Conservation (phyloP, 1,140 invertebrate genomes). For the Mesaphorura yosii region DNA sequence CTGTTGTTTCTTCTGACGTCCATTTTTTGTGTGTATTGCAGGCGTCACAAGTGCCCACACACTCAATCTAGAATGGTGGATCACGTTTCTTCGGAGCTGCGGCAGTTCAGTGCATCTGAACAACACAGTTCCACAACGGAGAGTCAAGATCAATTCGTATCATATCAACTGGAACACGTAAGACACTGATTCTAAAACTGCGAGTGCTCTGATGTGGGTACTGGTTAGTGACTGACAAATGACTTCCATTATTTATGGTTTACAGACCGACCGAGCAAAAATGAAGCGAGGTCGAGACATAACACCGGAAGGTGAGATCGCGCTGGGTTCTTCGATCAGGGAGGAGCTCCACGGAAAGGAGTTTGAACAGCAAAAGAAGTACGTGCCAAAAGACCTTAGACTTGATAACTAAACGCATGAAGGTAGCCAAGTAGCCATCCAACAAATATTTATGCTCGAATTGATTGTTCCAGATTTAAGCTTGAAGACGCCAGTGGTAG, state of each 20-base stretch:
- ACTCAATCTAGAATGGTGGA: constrained; percentile 29
- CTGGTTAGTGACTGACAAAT: not conserved
- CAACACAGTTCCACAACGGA: constrained; percentile 20
- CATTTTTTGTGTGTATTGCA: too few relatives aligned
- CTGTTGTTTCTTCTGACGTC: too few relatives aligned
- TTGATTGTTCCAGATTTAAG: constrained; percentile 16
- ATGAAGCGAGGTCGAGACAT: constrained; percentile 29
- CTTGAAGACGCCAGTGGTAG: constrained; percentile 3
- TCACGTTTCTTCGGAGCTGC: constrained; percentile 21
- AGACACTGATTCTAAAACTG: not conserved
- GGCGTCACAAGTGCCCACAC: constrained; percentile 42
- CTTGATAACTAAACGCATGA: too few relatives aligned
- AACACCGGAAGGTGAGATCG: constrained; percentile 40
- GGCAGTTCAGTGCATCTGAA: constrained; percentile 4
- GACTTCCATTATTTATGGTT: constrained; percentile 2
- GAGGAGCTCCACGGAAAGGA: constrained; percentile 54
- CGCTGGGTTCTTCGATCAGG: constrained; percentile 47
- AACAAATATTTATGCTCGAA: not conserved
- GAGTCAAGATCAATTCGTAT: constrained; percentile 27
- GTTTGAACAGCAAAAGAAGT: constrained; percentile 38
- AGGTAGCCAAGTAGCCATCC: too few relatives aligned
- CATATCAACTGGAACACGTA: constrained; percentile 15
- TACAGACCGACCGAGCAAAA: constrained; percentile 22
- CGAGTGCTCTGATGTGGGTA: not conserved
- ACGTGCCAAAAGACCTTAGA: too few relatives aligned